Evolutionary conservation across 2,113 vertebrate genomes (phyloP).

Genomic region (Barnardius zonarius): DNA sequence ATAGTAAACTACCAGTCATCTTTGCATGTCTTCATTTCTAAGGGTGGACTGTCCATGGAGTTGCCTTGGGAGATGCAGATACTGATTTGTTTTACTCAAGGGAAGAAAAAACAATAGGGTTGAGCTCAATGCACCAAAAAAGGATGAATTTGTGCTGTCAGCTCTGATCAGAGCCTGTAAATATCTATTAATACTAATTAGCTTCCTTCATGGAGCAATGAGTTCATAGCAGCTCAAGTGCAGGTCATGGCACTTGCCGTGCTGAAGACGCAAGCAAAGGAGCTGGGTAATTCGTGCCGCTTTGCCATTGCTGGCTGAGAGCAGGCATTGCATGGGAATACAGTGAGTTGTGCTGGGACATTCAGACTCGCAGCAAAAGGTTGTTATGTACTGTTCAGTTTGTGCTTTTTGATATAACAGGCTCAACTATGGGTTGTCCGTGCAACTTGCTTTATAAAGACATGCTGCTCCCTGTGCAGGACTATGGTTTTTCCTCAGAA

Average conservation of each 20-base stretch:
- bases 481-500: neutral
- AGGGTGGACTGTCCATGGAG: neutral
- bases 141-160: neutral
- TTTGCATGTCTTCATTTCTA: neutral
- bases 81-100: neutral
- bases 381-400: too few species aligned
- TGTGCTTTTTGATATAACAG: neutral
- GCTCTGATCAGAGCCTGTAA: neutral
- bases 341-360: rapidly evolving
- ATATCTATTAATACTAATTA: neutral
- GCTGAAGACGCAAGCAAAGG: neutral
- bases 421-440: rapidly evolving
- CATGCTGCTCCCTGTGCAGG: neutral
- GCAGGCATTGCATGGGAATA: neutral
- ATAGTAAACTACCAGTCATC: neutral
- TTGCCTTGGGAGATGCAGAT: neutral
- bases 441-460: neutral
- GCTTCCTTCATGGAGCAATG: neutral
- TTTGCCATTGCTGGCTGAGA: neutral
- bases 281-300: neutral
- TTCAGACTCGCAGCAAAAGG: neutral
- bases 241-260: rapidly evolving
- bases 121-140: rapidly evolving
- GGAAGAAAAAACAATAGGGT: neutral
- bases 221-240: neutral